Percentiles rank a stretch among this genome's conserved stretches.
Evolutionary conservation across 2,888 invertebrate species (phyloP).

Genomic region (Mongoloraphidia duomilia): DNA sequence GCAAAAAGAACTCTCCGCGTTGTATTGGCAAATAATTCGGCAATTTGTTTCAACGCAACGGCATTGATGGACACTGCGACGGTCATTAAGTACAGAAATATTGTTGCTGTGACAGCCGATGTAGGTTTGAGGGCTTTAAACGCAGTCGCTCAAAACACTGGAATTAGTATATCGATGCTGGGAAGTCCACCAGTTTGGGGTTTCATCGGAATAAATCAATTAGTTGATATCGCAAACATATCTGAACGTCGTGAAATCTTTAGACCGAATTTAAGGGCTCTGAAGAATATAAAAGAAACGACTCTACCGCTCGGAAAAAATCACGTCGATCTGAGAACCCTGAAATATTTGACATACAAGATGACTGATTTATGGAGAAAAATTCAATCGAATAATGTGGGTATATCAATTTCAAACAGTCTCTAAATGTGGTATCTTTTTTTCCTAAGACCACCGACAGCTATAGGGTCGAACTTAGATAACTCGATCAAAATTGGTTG

Average conservation of each 20-base stretch:
- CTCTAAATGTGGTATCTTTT: neutral
- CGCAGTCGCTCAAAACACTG: conserved; percentile 30
- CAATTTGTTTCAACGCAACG: conserved; percentile 42
- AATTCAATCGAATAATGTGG: conserved; percentile 29
- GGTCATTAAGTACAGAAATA: conserved; percentile 31
- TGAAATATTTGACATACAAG: conserved; percentile 35
- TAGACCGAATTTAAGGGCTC: conserved; percentile 35
- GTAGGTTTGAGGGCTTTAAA: conserved; percentile 34
- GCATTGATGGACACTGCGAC: conserved; percentile 29
- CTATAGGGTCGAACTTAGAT: no score
- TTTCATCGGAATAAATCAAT: conserved; percentile 38
- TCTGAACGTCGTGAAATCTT: conserved; percentile 36
- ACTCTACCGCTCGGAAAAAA: conserved; percentile 35
- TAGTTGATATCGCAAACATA: conserved; percentile 38
- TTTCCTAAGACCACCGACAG: no score
- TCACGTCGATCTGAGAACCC: conserved; percentile 36
- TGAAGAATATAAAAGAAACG: conserved; percentile 32
- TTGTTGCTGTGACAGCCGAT: conserved; percentile 42
- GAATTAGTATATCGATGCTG: conserved; percentile 33
- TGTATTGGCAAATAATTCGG: conserved; percentile 39
- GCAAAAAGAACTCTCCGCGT: conserved; percentile 33
- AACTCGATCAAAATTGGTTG: no score
- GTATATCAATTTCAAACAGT: conserved; percentile 7
- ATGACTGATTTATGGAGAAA: conserved; percentile 29
- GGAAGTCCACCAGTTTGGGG: conserved; percentile 51